A percentile compares a stretch with the other conserved stretches of the same genome.
Conservation (phyloP, 2,888 invertebrate genomes). For the Serripes groenlandicus region DNA sequence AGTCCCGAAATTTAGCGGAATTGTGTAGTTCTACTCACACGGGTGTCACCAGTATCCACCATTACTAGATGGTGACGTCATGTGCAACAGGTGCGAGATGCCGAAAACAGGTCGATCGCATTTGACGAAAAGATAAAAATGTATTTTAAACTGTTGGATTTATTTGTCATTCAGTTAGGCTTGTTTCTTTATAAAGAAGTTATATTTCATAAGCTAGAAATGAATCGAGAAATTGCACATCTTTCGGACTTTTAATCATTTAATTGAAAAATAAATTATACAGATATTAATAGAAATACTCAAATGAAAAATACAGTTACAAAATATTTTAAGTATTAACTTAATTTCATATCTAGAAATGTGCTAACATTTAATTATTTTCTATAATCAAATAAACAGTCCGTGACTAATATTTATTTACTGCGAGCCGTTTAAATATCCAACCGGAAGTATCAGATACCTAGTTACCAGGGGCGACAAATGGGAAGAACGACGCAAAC, state of each 20-base stretch:
- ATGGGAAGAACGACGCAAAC: conserved; percentile 72
- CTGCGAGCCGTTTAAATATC: conserved; percentile 62
- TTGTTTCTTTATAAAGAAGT: no score
- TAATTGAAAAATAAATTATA: no score
- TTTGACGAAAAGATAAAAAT: neutral
- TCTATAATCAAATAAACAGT: neutral
- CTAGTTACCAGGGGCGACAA: conserved; percentile 73
- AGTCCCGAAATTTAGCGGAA: no score
- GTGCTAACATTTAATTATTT: no score
- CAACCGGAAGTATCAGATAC: conserved; percentile 69
- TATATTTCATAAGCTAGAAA: no score
- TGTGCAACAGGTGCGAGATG: conserved; percentile 37
- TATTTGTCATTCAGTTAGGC: no score
- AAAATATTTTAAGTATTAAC: no score
- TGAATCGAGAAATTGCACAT: no score
- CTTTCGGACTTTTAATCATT: no score
- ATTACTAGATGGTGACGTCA: conserved; percentile 47
- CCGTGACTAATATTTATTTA: conserved; percentile 17
- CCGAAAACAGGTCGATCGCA: neutral
- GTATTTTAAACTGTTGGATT: neutral
- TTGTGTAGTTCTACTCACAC: neutral
- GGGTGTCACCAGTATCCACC: conserved; percentile 11
- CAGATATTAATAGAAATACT: no score
- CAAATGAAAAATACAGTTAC: no score
- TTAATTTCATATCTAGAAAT: no score